Base-by-base conservation (phyloP, 2,888 invertebrate genomes). In the Limnephilus marmoratus region DNA sequence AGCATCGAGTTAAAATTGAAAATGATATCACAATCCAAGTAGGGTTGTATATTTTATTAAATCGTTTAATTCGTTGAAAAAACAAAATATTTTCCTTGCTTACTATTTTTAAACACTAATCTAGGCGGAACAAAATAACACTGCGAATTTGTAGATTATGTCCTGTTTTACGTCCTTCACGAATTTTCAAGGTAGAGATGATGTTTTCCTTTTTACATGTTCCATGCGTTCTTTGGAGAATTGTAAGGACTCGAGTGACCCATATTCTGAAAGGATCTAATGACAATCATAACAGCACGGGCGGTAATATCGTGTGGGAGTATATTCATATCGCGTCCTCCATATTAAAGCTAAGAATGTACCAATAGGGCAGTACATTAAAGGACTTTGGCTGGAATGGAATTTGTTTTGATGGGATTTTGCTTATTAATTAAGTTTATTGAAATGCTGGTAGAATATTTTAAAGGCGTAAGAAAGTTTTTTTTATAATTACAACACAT, bases 251-350 rank as follows among this genome's bases (percentile, higher is more conserved):
- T 85, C 49, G 90, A 45, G 68, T n/a, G 45, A 41, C 81, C 90
- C 91, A 37, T 80, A 29, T 24, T 37, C 80, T 31, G 81, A 90
- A 89, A 90, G 92, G 88, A 91, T 90, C 91, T 92, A 92, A 93
- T 82, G 92, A 93, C 93, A 91, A 92, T 93, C 93, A 92, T 93
- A 93, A 93, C 90, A 80, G 88, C 15, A 3, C 49, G 13, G 49
- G 13, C 85, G 49, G 92, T 85, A 91, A 91, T 90, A 92, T 90
- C 92, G 37, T 86, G 82, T 87, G 37, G 87, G 90, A 90, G 90
- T 87, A 92, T 80, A 92, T 92, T 90, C 82, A 82, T 29, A 91
- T 81, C 92, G 29, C 89, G 80, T 80, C 41, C 49, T 87, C 37
- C 85, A n/a, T 85, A 90, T 91, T 91, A 91, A 91, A 88, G 34